These are phyloP conservation scores for Silvanus unidentatus DNA, from an alignment of 2,888 invertebrate species.

Conservation along the genomic window DNA sequence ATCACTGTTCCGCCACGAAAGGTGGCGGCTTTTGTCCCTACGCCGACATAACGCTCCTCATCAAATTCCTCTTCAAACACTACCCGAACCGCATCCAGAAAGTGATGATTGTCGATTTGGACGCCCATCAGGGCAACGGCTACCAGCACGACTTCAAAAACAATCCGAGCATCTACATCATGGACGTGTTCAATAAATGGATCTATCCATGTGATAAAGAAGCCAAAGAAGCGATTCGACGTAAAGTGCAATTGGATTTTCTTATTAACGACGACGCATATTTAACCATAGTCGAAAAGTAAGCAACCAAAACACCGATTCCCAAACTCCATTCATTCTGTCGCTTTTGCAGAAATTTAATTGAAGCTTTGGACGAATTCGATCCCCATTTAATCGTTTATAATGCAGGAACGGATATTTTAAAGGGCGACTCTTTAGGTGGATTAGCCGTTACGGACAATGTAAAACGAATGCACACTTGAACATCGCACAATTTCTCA, in stretches of 20 bases:
- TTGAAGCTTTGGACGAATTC: slow-evolving; percentile 63
- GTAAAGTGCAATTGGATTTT: slow-evolving; percentile 59
- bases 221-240: slow-evolving; percentile 67
- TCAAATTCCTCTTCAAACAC: slow-evolving; percentile 59
- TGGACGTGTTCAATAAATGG: slow-evolving; percentile 78
- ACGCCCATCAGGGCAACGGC: slow-evolving; percentile 92
- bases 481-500: neutral
- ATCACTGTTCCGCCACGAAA: slow-evolving; percentile 70
- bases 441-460: slow-evolving; percentile 61
- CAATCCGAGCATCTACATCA: slow-evolving; percentile 69
- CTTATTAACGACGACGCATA: slow-evolving; percentile 64
- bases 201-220: slow-evolving; percentile 74
- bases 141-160: slow-evolving; percentile 75
- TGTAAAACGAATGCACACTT: slow-evolving; percentile 42
- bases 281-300: slow-evolving; percentile 60
- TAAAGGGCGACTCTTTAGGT: slow-evolving; percentile 74
- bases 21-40: slow-evolving; percentile 90
- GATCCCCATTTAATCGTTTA: slow-evolving; percentile 78
- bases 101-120: slow-evolving; percentile 83
- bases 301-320: slow-evolving; percentile 32
- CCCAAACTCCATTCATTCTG: no score
- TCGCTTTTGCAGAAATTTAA: slow-evolving; percentile 56
- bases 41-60: slow-evolving; percentile 78
- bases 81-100: slow-evolving; percentile 51
- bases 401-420: slow-evolving; percentile 87